Conservation (phyloP, 2,888 invertebrate species). For the Drosophila bunnanda region DNA sequence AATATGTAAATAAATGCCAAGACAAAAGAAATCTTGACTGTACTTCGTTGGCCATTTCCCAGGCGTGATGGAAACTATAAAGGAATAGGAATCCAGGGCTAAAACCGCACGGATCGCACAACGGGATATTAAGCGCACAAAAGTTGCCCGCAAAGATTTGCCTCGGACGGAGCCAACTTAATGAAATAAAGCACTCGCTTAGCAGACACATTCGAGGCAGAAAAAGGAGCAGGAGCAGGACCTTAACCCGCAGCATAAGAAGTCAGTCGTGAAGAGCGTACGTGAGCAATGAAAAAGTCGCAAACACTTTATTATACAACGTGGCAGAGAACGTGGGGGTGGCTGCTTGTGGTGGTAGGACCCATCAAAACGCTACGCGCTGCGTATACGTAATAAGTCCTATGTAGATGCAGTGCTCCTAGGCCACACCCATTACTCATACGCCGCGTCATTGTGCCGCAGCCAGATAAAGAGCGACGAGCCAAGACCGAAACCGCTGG, state of each 20-base stretch:
- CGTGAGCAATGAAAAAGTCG: conserved; percentile 81
- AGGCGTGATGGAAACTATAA: conserved; percentile 61
- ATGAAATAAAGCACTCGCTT: conserved; percentile 79
- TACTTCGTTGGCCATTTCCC: conserved; percentile 25
- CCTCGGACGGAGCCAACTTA: conserved; percentile 65
- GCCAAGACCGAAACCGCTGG: conserved; percentile 55
- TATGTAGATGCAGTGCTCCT: conserved; percentile 64
- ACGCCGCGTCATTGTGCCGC: conserved; percentile 74
- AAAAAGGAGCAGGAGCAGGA: conserved; percentile 7
- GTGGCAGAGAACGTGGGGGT: conserved; percentile 21
- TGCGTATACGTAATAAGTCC: conserved; percentile 78
- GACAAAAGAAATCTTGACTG: conserved; percentile 44
- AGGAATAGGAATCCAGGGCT: conserved; percentile 47
- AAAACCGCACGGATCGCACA: conserved; percentile 69
- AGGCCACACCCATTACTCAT: conserved; percentile 71
- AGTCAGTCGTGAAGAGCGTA: conserved; percentile 79
- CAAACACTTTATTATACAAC: conserved; percentile 77
- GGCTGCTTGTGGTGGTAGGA: conserved; percentile 23
- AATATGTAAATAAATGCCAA: conserved; percentile 72
- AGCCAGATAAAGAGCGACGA: conserved; percentile 67
- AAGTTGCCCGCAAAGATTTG: conserved; percentile 70
- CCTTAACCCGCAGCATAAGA: conserved; percentile 68
- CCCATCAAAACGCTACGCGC: conserved; percentile 75
- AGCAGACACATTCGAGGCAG: conserved; percentile 41
- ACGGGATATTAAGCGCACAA: conserved; percentile 76